phyloP scores from a whole-genome alignment of 2,888 invertebrate genomes.

The Bruchidius siliquastri region DNA sequence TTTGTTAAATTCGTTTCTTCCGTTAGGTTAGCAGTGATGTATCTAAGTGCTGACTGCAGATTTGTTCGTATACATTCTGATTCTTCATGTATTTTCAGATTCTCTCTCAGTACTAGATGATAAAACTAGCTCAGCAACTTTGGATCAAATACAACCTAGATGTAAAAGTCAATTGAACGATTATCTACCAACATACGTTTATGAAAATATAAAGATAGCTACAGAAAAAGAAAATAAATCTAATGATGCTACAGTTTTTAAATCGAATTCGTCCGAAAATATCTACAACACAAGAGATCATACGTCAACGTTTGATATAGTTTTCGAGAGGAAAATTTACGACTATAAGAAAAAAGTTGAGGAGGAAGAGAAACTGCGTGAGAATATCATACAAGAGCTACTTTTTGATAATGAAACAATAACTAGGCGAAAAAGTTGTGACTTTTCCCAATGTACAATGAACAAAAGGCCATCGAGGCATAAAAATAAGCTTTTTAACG shows the following conservation, averaged over 20 bases:
- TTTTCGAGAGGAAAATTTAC: constrained; percentile 20
- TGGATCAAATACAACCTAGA: constrained; percentile 23
- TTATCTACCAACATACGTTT: constrained; percentile 33
- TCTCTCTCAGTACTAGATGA: background rate
- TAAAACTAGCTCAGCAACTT: constrained; percentile 22
- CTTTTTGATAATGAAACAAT: constrained; percentile 38
- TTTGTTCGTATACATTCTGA: too few relatives aligned
- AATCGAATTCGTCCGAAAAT: constrained; percentile 36
- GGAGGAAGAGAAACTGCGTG: constrained; percentile 39
- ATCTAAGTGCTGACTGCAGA: background rate
- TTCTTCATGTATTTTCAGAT: constrained; percentile 6
- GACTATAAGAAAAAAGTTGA: constrained; percentile 37
- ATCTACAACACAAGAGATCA: constrained; percentile 12
- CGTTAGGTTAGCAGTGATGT: background rate
- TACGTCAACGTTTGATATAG: constrained; percentile 11
- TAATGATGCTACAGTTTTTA: constrained; percentile 16
- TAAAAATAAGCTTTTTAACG: background rate
- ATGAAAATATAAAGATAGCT: constrained; percentile 29
- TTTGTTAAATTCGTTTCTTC: too few relatives aligned
- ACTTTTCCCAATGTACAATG: constrained; percentile 16
- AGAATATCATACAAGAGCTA: constrained; percentile 40
- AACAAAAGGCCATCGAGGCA: constrained; percentile 11
- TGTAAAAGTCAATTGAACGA: constrained; percentile 38
- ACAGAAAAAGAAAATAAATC: constrained; percentile 22
- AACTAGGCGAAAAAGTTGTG: background rate